These are phyloP conservation scores for Conus canariensis DNA, from an alignment of 2,888 invertebrate genomes.

Conservation along the genomic window DNA sequence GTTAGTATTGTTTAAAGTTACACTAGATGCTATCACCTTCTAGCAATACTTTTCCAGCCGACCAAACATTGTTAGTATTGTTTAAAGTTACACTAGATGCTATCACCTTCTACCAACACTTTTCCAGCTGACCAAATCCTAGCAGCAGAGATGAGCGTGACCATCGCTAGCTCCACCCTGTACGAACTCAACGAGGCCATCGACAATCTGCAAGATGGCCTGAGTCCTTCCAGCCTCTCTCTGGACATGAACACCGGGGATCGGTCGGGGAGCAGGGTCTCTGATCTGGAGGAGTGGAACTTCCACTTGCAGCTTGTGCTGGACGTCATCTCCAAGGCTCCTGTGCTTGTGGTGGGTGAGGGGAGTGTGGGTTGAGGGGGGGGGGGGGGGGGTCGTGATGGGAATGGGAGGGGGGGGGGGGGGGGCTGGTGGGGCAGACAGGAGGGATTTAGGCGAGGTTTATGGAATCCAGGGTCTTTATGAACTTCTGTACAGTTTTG, in stretches of 20 bases:
- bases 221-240: constrained; percentile 27
- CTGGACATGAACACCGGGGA: neutral
- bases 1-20: no score
- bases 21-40: no score
- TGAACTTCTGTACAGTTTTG: no score
- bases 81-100: no score
- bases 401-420: neutral
- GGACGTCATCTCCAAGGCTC: constrained; percentile 49
- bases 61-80: no score
- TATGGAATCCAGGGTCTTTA: no score
- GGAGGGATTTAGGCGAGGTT: neutral
- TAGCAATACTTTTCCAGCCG: no score
- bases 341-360: constrained; percentile 44
- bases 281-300: constrained; percentile 46
- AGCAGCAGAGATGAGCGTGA: constrained; percentile 66
- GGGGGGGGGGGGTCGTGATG: neutral
- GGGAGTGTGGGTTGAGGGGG: neutral
- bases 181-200: constrained; percentile 44
- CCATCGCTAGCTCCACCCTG: constrained; percentile 70
- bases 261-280: neutral
- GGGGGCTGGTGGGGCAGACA: neutral
- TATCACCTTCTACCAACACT: no score
- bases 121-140: constrained; percentile 68
- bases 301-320: constrained; percentile 47
- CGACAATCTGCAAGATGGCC: constrained; percentile 43